These are phyloP conservation scores for Coregonus clupeaformis DNA, from an alignment of 2,113 vertebrate genomes.

Conservation along the genomic window DNA sequence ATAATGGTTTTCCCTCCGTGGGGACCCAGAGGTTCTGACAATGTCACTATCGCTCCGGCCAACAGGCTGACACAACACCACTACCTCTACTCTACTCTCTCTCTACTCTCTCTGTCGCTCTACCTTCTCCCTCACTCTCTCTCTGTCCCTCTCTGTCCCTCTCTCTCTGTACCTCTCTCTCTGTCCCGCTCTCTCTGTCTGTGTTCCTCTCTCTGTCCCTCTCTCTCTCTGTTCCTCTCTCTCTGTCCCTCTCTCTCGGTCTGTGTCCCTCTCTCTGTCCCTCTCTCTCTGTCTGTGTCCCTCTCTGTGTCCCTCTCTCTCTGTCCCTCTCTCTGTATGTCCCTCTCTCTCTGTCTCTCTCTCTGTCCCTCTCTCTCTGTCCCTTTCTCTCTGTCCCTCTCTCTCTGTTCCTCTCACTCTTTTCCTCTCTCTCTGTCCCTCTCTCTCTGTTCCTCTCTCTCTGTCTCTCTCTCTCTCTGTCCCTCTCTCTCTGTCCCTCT, in stretches of 20 bases:
- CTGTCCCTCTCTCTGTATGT: too few species aligned
- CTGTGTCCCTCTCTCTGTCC: too few species aligned
- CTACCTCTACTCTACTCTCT: not conserved
- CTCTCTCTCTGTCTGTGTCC: too few species aligned
- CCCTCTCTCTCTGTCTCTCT: not conserved
- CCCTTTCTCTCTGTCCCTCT: rapidly evolving
- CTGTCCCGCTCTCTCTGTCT: not conserved
- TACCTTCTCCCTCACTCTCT: not conserved
- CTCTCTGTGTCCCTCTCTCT: too few species aligned
- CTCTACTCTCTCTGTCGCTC: not conserved
- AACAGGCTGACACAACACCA: slow-evolving; percentile 43
- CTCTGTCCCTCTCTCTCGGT: too few species aligned
- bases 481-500: not conserved
- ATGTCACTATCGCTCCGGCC: slow-evolving; percentile 60
- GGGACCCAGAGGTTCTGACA: slow-evolving; percentile 57
- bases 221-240: too few species aligned
- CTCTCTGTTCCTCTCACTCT: not conserved
- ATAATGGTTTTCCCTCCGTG: slow-evolving; percentile 62
- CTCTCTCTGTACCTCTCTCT: not conserved
- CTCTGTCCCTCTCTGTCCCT: not conserved
- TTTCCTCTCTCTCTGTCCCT: slow-evolving; percentile 22
- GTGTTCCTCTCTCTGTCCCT: too few species aligned
- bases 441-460: not conserved
- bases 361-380: too few species aligned
- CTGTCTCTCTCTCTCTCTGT: not conserved